Base-by-base conservation (phyloP, 1,140 invertebrate species). In the Trissolcus basalis region DNA sequence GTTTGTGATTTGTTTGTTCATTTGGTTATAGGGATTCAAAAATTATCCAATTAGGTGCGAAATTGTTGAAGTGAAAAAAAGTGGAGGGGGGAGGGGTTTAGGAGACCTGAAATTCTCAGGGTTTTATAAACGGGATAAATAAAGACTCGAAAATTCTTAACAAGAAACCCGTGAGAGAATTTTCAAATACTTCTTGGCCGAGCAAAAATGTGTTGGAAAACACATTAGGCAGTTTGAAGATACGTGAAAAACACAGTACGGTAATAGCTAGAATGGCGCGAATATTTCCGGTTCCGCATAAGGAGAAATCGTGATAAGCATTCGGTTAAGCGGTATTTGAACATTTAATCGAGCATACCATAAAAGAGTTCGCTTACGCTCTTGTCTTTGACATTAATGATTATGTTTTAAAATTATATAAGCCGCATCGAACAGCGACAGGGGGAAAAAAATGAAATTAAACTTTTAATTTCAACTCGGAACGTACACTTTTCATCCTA, bases 251-350 rank as follows among this genome's bases (percentile, higher is more conserved):
- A 65, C 70, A 73, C 33, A 60, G 19, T 14, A 54, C 70, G 70
- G 65, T 73, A 73, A 73, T 73, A 73, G 70, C 70, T 73, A 12
- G 48, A 73, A 73, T 73, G 70, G 64, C 70, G 61, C 61, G 50
- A 73, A 73, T 73, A 73, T 65, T 73, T 73, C 70, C 70, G 55
- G 60, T 8, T 32, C 70, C 60, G 13, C 60, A 73, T 65, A 65
- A 73, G 70, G 70, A 48, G 50, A 65, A 60, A 55, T 73, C 61
- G 70, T 65, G 70, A 73, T 54, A 47, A 13, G 41, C 44, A 60
- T 54, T 54, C 55, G 48, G 60, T 73, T 73, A 60, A 73, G 49
- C 59, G 19, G 19, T 60, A 65, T 65, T 73, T 73, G 65, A 73
- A 70, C 64, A 73, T 60, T 60, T 54, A 41, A 65, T 65, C 55